Evolutionary conservation across 2,797 vertebrate genomes (phyloP), one percentile per base, ranked within the genome.

Genomic region (Hippocampus kuda): DNA sequence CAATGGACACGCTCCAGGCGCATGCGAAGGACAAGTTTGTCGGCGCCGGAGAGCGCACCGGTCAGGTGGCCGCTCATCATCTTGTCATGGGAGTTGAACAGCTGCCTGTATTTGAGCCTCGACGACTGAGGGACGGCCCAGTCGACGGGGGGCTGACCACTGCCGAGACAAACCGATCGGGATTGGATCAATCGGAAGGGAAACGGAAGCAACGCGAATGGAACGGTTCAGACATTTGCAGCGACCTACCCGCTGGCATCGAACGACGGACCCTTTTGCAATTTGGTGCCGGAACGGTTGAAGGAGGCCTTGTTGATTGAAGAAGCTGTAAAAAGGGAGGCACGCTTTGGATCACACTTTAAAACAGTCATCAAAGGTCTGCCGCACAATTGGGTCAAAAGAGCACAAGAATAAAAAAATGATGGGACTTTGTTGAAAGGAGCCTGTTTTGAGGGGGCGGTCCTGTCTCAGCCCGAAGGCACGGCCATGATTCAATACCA

Each of bases 31-130:
- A 65, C 42, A 7, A 46, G 48, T 27, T 18, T 66, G 46, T 53
- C 26, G 0, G 68, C 68, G 65, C 42, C 41, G 26, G 22, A 30
- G 62, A 12, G 38, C 41, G 73, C 93, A 99, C 97, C 97, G 83
- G 97, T 98, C 81, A 99, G 86, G 79, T 98, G 94, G 74, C 97
- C 96, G 68, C 95, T 94, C 96, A 99, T 98, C 81, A 95, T 97
- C 91, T 98, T 99, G 87, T 99, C 97, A 1, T 99, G 95, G 79
- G 95, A 97, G 84, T 98, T 99, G 87, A 99, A 99, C 67, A 99
- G 91, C 80, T 99, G 97, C 59, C 97, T 90, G 84, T 98, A 99
- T 85, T 98, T 99, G 65, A 99, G 91, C 49, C 97, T 89, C 34
- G 95, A 99, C 26, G 95, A 97, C 85, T 94, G 94, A 74, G 97